Conservation (phyloP, 2,797 vertebrate genomes). For the Phrynocephalus guinanensis region DNA sequence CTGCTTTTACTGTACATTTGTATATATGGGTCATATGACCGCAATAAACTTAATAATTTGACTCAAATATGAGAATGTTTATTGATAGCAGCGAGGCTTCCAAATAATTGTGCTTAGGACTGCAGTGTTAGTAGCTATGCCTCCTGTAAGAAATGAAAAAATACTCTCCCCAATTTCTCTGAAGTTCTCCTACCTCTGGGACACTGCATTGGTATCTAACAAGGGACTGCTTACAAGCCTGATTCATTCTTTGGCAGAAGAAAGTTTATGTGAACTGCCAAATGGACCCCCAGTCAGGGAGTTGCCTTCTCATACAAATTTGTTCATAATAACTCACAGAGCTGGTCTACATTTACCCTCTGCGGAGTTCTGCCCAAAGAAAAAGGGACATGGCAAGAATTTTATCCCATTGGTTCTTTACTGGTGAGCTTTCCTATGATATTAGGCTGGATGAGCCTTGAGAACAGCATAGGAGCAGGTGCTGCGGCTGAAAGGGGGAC, state of each 20-base stretch:
- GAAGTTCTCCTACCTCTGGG: background rate
- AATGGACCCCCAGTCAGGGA: background rate
- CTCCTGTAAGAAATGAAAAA: no score
- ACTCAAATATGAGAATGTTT: background rate
- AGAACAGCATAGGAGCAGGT: background rate
- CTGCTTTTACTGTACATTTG: no score
- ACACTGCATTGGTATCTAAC: background rate
- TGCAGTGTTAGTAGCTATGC: no score
- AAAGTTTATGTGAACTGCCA: background rate
- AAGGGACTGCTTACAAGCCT: background rate
- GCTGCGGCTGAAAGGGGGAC: background rate
- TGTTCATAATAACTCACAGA: background rate
- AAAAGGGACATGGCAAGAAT: background rate
- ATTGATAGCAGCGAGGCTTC: background rate
- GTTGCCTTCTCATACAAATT: background rate
- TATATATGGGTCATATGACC: no score
- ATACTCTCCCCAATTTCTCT: background rate
- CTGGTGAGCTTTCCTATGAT: background rate
- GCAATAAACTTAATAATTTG: no score
- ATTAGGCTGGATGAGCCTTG: background rate
- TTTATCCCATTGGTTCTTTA: background rate
- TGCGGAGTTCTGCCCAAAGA: background rate
- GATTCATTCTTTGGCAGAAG: background rate
- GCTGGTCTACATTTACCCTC: background rate
- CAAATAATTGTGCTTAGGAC: background rate